Evolutionary conservation across 2,113 vertebrate species (phyloP).

Genomic region (Buteo buteo): DNA sequence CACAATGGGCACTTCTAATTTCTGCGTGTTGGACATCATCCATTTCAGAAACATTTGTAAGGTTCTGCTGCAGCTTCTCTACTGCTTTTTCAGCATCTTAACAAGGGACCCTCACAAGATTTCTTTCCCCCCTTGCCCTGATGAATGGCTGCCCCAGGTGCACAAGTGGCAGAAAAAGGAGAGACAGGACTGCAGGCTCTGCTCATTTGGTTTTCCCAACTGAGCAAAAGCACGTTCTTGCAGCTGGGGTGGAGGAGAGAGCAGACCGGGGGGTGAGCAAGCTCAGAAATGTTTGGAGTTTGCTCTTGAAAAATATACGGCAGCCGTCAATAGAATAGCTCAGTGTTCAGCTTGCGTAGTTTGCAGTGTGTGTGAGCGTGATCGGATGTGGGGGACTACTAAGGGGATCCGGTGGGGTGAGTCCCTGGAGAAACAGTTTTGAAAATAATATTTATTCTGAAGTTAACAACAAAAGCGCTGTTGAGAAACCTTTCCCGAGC

Average conservation of each 20-base stretch:
- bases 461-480: neutral
- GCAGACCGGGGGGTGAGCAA: accelerated
- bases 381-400: constrained; percentile 9
- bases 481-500: neutral
- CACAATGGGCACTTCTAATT: accelerated
- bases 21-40: neutral
- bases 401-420: neutral
- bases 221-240: neutral
- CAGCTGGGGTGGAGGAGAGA: neutral
- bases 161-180: neutral
- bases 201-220: neutral
- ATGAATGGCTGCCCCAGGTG: neutral
- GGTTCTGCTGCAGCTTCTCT: neutral
- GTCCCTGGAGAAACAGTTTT: neutral
- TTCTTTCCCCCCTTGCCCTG: neutral
- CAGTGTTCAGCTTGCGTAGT: neutral
- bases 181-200: neutral
- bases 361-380: neutral
- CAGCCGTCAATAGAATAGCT: neutral
- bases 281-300: neutral
- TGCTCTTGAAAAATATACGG: neutral
- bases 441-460: constrained; percentile 12
- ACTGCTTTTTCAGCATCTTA: accelerated
- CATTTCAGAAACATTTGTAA: accelerated
- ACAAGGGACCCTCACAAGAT: neutral